Evolutionary conservation across 2,113 vertebrate genomes (phyloP), one percentile per base, ranked within the genome.

Genomic region (Sula dactylatra): DNA sequence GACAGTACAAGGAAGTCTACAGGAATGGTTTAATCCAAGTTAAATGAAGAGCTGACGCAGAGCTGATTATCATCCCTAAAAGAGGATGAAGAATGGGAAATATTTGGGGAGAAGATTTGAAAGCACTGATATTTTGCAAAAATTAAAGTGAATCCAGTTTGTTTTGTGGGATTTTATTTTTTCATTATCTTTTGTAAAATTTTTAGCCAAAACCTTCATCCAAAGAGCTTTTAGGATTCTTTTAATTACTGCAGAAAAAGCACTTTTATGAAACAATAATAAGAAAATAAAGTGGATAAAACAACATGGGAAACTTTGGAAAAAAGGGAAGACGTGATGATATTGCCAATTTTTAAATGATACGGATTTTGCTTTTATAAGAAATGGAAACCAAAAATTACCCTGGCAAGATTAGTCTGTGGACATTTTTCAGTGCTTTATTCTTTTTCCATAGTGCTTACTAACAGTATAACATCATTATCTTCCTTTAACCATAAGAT

Each of bases 251-350:
- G 72, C 11, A 47, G 69, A 64, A 84, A 71, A 29, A 22, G 1
- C 2, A 55, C 5, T 74, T 78, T 22, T 56, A 36, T 71, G 16
- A 61, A 59, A 82, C 78, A 71, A 71, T 65, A 32, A 3, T 65
- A 20, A 47, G 67, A 76, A 38, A 10, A 42, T 14, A 72, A 90
- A 86, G 4, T 27, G 0, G 54, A 36, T 20, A 26, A 59, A 86
- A n/a, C 4, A 49, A 21, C 2, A 47, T 9, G 6, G 13, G 9
- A 40, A 21, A 73, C 61, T 42, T 31, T 29, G 1, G 0, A 0
- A 10, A n/a, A 29, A 50, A 21, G 0, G 2, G 14, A 61, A 45
- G 2, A 26, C 71, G 66, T 71, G 7, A 42, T 29, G 3, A 34
- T 42, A 38, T 10, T 79, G 10, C 16, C 1, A 16, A 13, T 44